These are phyloP conservation scores for Catostomus latipinnis DNA, from an alignment of 2,797 vertebrate genomes.

Conservation along the genomic window DNA sequence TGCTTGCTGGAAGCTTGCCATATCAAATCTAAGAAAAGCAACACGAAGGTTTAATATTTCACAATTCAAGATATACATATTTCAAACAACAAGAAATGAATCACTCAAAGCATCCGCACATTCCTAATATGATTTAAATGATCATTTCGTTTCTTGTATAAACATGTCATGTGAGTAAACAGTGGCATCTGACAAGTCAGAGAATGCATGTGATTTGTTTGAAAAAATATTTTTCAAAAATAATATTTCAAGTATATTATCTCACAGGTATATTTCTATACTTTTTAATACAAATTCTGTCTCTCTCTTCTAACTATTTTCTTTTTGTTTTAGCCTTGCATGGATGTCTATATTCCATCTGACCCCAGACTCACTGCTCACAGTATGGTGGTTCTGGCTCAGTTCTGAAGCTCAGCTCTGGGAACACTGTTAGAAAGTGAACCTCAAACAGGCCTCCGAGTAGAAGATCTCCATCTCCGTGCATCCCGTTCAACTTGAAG, in stretches of 20 bases:
- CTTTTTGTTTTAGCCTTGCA: neutral
- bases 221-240: too few species aligned
- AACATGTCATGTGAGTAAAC: too few species aligned
- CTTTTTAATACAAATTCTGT: too few species aligned
- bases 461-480: slow-evolving; percentile 54
- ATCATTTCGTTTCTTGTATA: too few species aligned
- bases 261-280: too few species aligned
- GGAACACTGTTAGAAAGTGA: slow-evolving; percentile 31
- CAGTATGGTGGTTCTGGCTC: slow-evolving; percentile 20
- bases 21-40: slow-evolving; percentile 64
- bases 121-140: too few species aligned
- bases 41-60: neutral
- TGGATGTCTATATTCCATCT: neutral
- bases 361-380: slow-evolving; percentile 7
- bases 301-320: too few species aligned
- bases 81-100: too few species aligned
- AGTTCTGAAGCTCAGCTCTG: slow-evolving; percentile 13
- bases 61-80: neutral
- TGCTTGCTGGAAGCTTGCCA: slow-evolving; percentile 65
- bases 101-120: neutral
- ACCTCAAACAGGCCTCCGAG: slow-evolving; percentile 55
- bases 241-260: too few species aligned
- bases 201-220: too few species aligned
- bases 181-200: too few species aligned
- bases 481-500: slow-evolving; percentile 63